These are phyloP conservation scores for Callionymus lyra DNA, from an alignment of 2,113 vertebrate genomes.

Conservation along the genomic window DNA sequence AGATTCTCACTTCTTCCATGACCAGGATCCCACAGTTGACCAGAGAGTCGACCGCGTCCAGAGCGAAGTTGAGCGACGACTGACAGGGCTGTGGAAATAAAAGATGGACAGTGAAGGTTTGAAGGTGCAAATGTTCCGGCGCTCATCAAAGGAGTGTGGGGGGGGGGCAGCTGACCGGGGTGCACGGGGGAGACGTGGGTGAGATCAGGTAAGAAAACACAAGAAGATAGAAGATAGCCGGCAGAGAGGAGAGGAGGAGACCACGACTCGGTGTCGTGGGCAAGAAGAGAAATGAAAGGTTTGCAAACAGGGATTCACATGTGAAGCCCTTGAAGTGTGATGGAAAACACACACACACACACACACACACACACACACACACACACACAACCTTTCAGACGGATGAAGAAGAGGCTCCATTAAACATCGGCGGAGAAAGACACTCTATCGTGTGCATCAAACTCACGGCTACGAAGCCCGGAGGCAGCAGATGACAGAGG, in stretches of 20 bases:
- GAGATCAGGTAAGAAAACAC: constrained; percentile 33
- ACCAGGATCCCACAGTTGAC: constrained; percentile 79
- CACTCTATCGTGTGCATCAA: constrained; percentile 10
- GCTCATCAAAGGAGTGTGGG: constrained; percentile 18
- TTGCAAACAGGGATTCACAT: constrained; percentile 24
- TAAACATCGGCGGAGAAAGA: constrained; percentile 52
- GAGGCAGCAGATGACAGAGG: constrained; percentile 77
- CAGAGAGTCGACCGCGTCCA: constrained; percentile 81
- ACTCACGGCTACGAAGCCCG: constrained; percentile 72
- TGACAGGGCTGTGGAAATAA: constrained; percentile 75
- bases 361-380: constrained; percentile 17
- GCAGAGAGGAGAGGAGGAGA: constrained; percentile 11
- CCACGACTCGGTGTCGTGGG: constrained; percentile 17
- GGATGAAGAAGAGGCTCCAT: constrained; percentile 55
- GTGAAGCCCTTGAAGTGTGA: constrained; percentile 35
- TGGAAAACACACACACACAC: constrained; percentile 22
- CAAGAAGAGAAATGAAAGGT: constrained; percentile 32
- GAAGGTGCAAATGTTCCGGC: constrained; percentile 16
- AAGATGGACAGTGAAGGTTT: constrained; percentile 11
- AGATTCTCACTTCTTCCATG: constrained; percentile 77
- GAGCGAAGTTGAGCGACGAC: constrained; percentile 63
- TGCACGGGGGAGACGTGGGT: constrained; percentile 19
- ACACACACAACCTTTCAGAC: constrained; percentile 26
- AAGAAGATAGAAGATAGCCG: constrained; percentile 13
- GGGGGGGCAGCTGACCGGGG: constrained; percentile 32